A percentile compares a stretch with the other conserved stretches of the same genome.
phyloP scores from a whole-genome alignment of 2,113 vertebrate species.

The Pica pica region DNA sequence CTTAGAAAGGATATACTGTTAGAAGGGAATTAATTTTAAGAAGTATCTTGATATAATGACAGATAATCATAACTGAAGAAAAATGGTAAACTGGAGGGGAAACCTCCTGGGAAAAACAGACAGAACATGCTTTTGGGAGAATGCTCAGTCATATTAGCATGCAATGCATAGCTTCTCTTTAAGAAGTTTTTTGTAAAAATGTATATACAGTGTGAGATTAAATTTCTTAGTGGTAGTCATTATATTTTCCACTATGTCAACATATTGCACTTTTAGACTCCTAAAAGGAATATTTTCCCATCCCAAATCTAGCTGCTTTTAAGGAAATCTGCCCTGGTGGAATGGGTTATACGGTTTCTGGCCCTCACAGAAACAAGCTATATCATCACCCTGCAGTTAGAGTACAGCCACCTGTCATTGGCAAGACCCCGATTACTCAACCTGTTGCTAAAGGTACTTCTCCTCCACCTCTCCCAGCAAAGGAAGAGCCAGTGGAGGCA shows the following conservation, averaged over 20 bases:
- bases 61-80: background rate
- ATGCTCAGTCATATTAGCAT: constrained; percentile 27
- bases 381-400: constrained; percentile 83
- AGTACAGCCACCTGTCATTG: constrained; percentile 77
- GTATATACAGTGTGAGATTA: constrained; percentile 38
- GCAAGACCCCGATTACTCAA: constrained; percentile 80
- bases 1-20: background rate
- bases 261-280: constrained; percentile 78
- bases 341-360: constrained; percentile 97
- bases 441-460: constrained; percentile 83
- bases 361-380: constrained; percentile 85
- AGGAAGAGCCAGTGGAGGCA: constrained; percentile 87
- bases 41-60: background rate
- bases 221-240: constrained; percentile 68
- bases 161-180: constrained; percentile 28
- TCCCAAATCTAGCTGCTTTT: constrained; percentile 89
- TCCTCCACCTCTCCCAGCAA: constrained; percentile 85
- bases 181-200: constrained; percentile 1
- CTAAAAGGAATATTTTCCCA: constrained; percentile 82
- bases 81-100: background rate
- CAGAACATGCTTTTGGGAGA: background rate
- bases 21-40: background rate
- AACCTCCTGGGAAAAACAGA: background rate
- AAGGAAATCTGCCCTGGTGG: constrained; percentile 99
- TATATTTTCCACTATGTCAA: constrained; percentile 79